Percentiles rank a stretch among this genome's conserved stretches.
Conservation (phyloP, 2,113 vertebrate species). For the Propithecus coquereli region DNA sequence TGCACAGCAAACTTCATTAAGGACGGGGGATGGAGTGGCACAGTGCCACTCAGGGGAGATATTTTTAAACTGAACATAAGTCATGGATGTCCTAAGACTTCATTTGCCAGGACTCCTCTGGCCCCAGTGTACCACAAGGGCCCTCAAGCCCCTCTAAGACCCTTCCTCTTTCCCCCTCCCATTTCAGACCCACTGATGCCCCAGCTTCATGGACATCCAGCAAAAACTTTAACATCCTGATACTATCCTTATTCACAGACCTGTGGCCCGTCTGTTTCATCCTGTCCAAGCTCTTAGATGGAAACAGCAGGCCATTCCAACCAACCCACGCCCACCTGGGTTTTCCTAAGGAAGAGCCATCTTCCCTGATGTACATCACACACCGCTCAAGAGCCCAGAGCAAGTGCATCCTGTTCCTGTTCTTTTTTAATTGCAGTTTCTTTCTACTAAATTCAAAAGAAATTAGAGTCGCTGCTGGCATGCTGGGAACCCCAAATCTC, state of each 20-base stretch:
- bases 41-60: not conserved
- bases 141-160: not conserved
- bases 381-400: not conserved
- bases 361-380: not conserved
- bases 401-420: not conserved
- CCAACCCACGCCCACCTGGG: not conserved
- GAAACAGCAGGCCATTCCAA: not conserved
- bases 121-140: not conserved
- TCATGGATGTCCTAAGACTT: not conserved
- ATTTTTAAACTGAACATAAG: not conserved
- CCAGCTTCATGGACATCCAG: not conserved
- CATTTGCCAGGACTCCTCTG: too few relatives aligned
- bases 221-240: not conserved
- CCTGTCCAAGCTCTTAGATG: not conserved
- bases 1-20: not conserved
- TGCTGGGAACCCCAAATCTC: not conserved
- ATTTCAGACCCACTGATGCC: not conserved
- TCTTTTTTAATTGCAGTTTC: not conserved
- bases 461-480: not conserved
- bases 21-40: not conserved
- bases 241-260: not conserved
- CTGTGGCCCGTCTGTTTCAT: not conserved
- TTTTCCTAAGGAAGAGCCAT: not conserved
- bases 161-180: too few relatives aligned
- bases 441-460: not conserved